Conservation (phyloP, 35 echinoderm and acorn worm species). For the Acanthaster planci region DNA sequence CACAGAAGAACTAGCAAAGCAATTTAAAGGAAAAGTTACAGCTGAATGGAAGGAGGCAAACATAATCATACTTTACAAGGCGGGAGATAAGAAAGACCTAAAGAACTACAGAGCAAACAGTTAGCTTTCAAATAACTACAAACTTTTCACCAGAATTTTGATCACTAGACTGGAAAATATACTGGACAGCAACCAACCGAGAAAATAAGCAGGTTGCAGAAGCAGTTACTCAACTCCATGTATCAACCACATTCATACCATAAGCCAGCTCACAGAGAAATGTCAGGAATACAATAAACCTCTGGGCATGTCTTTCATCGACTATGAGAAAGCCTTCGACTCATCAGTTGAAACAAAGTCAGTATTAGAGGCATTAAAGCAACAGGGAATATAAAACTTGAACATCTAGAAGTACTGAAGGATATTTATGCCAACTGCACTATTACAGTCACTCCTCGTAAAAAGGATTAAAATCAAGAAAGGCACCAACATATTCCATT, state of each 20-base stretch:
- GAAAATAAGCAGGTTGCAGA: conserved; percentile 36
- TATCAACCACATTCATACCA: conserved; percentile 43
- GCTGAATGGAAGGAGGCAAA: conserved; percentile 16
- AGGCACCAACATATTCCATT: no score
- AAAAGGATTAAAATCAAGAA: no score
- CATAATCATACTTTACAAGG: conserved; percentile 37
- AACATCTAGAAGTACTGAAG: no score
- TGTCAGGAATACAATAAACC: conserved; percentile 35
- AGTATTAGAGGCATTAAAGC: no score
- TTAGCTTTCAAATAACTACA: conserved; percentile 39
- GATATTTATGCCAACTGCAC: no score
- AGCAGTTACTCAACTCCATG: not conserved
- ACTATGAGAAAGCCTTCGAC: no score
- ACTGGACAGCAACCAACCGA: conserved; percentile 36
- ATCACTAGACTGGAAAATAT: conserved; percentile 32
- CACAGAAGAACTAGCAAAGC: not conserved
- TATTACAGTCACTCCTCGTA: no score
- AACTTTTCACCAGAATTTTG: conserved; percentile 33
- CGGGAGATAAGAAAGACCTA: conserved; percentile 24
- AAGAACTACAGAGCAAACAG: conserved; percentile 43
- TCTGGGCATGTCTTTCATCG: no score
- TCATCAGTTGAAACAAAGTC: no score
- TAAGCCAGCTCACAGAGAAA: conserved; percentile 37
- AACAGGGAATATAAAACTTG: no score
- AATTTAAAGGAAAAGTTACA: conserved; percentile 5